Evolutionary conservation across 2,888 invertebrate genomes (phyloP).

Genomic region (Arenicola marina): DNA sequence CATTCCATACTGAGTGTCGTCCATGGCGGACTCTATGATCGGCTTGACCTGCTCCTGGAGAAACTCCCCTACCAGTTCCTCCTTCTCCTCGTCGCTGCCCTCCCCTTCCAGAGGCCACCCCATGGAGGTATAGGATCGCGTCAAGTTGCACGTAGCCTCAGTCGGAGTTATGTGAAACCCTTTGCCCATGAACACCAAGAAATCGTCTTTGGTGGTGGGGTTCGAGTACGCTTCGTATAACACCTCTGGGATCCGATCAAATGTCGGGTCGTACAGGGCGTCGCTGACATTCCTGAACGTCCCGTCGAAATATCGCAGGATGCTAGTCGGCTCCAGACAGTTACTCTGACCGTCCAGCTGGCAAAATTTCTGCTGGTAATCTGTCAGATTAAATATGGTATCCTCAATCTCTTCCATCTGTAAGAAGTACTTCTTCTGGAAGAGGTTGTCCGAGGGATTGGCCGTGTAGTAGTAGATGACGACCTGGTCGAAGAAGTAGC

Average conservation of each 20-base stretch:
- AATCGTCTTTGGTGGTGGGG: conserved; percentile 10
- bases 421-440: conserved; percentile 15
- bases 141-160: conserved; percentile 15
- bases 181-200: conserved; percentile 30
- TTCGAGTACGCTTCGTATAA: conserved; percentile 26
- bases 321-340: conserved; percentile 26
- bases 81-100: conserved; percentile 3
- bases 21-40: not conserved
- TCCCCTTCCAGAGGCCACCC: conserved; percentile 23
- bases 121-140: conserved; percentile 15
- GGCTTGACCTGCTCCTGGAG: conserved; percentile 10
- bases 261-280: conserved; percentile 33
- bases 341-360: conserved; percentile 8
- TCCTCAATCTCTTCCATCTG: conserved; percentile 22
- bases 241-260: conserved; percentile 28
- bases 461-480: conserved; percentile 9
- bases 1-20: conserved; percentile 11
- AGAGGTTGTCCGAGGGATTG: conserved; percentile 16
- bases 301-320: conserved; percentile 36
- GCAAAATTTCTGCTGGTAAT: conserved; percentile 23
- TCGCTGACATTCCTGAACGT: conserved; percentile 19
- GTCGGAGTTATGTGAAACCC: conserved; percentile 13
- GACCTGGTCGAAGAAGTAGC: conserved; percentile 8
- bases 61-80: conserved; percentile 12
- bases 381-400: conserved; percentile 9